phyloP scores from a whole-genome alignment of 2,888 invertebrate genomes.

The Standfussiana lucernea region DNA sequence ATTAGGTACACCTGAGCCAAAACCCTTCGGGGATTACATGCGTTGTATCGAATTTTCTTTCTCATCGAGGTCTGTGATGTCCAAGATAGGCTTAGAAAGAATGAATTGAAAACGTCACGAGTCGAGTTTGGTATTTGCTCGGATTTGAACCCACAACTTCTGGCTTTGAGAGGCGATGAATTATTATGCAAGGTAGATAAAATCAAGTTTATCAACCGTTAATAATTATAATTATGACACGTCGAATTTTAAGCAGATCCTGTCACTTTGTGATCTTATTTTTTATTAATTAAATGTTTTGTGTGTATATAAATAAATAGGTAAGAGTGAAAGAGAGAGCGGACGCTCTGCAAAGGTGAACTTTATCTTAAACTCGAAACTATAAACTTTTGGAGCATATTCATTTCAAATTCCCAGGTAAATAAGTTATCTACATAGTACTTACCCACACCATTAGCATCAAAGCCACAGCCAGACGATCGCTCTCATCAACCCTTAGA shows the following conservation, averaged over 20 bases:
- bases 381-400: neutral
- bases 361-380: neutral
- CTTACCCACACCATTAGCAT: constrained; percentile 95
- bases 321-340: neutral
- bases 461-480: constrained; percentile 92
- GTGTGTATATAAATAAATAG: neutral
- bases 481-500: constrained; percentile 92
- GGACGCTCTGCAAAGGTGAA: too few relatives aligned
- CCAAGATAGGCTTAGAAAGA: neutral
- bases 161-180: too few relatives aligned
- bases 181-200: too few relatives aligned
- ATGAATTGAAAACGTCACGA: neutral
- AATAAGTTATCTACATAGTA: constrained; percentile 2
- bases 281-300: neutral
- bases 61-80: neutral
- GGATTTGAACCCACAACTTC: too few relatives aligned
- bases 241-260: too few relatives aligned
- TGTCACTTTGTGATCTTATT: neutral
- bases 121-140: neutral
- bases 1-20: too few relatives aligned
- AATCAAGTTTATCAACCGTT: too few relatives aligned
- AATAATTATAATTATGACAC: too few relatives aligned
- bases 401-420: neutral
- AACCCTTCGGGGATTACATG: too few relatives aligned
- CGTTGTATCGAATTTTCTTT: too few relatives aligned